Evolutionary conservation across 2,888 invertebrate genomes (phyloP), one percentile per base, ranked within the genome.

Genomic region (Trachelus tabidus): DNA sequence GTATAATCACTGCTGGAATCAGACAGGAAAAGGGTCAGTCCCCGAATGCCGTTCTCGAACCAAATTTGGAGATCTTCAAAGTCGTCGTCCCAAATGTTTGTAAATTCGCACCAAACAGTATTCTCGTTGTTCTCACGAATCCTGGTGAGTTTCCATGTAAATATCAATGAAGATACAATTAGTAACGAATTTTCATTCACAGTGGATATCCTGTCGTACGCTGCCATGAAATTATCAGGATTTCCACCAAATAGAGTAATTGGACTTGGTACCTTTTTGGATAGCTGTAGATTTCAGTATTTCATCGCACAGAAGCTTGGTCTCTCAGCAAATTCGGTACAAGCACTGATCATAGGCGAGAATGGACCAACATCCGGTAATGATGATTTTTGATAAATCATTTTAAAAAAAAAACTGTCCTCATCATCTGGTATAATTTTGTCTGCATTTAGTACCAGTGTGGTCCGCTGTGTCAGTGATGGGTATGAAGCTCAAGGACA

Each of bases 1-100:
- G 94, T 85, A 93, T 95, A 73, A 92, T 95, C 74, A 94, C 94
- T 1, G 94, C 94, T 31, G 94, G 95, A 37, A 93, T 92, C 15
- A 92, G 93, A 68, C 93, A 93, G 85, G 90, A 92, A 73, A 93
- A 93, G 82, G 93, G 93, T 12, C 93, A 93, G 84, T 92, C 92
- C 31, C 88, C 93, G 40, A 89, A 92, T 68, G 90, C 91, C 73
- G 87, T 94, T 73, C 92, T 94, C 3, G 92, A 93, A 82, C 89
- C 93, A 73, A 95, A 94, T 89, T 92, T 94, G 12, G 92, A 93
- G 73, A 93, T 94, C 81, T 94, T 94, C 85, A 93, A 93, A 87
- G 87, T 88, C n/a, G 92, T 94, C 81, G 92, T 95, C 79, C 94
- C 94, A 2, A 89, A 93, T 77, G 89, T 95, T 71, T 93, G 94